Conservation (phyloP, 2,113 vertebrate species). For the Pampusana beccarii region DNA sequence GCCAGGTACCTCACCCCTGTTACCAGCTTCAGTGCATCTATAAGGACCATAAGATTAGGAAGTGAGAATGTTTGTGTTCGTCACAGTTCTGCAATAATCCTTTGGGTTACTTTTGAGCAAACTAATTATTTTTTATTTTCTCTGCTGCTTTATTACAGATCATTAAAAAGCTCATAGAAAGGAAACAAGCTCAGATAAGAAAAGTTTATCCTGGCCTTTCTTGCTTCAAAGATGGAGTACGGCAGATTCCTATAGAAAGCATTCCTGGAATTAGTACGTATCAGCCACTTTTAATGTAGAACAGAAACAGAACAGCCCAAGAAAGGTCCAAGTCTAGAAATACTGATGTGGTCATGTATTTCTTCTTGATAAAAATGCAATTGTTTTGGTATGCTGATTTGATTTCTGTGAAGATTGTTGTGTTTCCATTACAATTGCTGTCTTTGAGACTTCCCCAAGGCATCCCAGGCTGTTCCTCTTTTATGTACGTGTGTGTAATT, state of each 20-base stretch:
- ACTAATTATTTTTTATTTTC: not conserved
- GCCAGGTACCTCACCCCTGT: not conserved
- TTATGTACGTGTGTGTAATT: not conserved
- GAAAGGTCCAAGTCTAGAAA: not conserved
- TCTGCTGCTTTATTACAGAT: constrained; percentile 82
- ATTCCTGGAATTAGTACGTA: constrained; percentile 98
- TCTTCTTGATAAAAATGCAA: not conserved
- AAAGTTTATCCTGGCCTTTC: constrained; percentile 99
- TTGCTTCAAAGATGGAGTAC: constrained; percentile 98
- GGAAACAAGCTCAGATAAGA: constrained; percentile 97
- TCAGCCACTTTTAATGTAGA: not conserved
- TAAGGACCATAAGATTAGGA: not conserved
- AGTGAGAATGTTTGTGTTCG: not conserved
- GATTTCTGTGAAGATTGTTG: not conserved
- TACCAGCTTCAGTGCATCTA: not conserved
- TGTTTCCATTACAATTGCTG: not conserved
- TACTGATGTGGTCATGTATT: not conserved
- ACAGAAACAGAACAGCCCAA: not conserved
- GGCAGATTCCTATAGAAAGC: constrained; percentile 98
- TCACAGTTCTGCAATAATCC: not conserved
- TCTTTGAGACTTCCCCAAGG: not conserved
- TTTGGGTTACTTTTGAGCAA: not conserved
- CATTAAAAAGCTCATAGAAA: constrained; percentile 98
- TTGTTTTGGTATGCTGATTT: not conserved
- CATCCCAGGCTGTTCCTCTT: not conserved